Percentiles rank a stretch among this genome's conserved stretches.
Evolutionary conservation across 2,113 vertebrate genomes (phyloP).

Genomic region (Aviceda subcristata): DNA sequence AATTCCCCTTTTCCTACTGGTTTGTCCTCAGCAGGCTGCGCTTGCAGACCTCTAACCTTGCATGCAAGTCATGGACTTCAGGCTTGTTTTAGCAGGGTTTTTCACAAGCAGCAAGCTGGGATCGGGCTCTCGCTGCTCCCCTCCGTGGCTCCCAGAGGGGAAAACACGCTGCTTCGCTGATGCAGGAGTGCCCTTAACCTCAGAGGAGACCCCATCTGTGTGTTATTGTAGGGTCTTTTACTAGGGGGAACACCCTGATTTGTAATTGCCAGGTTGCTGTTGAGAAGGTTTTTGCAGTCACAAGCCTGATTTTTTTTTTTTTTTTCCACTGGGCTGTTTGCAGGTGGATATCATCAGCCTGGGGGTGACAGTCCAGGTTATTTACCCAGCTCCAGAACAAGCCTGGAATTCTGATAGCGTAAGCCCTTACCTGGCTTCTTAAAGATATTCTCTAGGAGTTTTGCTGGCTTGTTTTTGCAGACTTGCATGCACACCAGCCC

Average conservation of each 20-base stretch:
- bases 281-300: background rate
- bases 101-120: background rate
- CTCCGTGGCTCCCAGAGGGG: background rate
- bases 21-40: background rate
- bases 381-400: background rate
- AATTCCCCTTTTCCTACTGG: background rate
- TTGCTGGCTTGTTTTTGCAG: background rate
- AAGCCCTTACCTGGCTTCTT: background rate
- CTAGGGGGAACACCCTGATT: background rate
- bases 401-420: background rate
- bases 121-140: background rate
- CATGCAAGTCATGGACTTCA: rapidly evolving
- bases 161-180: rapidly evolving
- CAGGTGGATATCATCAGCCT: background rate
- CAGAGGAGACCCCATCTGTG: rapidly evolving
- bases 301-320: background rate
- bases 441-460: background rate
- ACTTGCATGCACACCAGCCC: background rate
- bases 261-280: background rate
- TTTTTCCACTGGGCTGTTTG: background rate
- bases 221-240: background rate
- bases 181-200: background rate
- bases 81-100: background rate
- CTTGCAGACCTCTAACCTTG: background rate
- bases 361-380: background rate